These are phyloP conservation scores for Carposina sasakii DNA, from an alignment of 1,140 invertebrate species.

Conservation along the genomic window DNA sequence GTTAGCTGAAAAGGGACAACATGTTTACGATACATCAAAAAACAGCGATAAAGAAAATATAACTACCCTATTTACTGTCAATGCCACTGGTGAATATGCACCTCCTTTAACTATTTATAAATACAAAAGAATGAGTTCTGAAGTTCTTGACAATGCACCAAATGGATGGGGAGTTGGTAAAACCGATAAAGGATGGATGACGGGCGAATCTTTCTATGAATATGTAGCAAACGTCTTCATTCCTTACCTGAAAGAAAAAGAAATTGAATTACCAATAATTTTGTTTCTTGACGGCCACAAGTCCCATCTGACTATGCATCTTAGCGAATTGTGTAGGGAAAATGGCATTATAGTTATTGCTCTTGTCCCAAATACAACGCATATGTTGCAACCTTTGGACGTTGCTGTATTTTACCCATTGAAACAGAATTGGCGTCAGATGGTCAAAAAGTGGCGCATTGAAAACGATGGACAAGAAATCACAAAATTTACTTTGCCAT, in stretches of 20 bases:
- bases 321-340: conserved; percentile 43
- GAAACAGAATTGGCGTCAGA: background rate
- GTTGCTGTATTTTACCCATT: conserved; percentile 43
- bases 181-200: conserved; percentile 33
- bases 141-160: conserved; percentile 9
- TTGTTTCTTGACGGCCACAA: conserved; percentile 54
- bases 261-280: conserved; percentile 39
- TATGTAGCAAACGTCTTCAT: conserved; percentile 35
- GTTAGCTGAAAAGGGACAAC: conserved; percentile 37
- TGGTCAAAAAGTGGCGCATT: background rate
- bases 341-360: conserved; percentile 47
- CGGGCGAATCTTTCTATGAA: conserved; percentile 28
- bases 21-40: conserved; percentile 26
- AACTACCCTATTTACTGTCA: conserved; percentile 37
- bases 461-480: conserved; percentile 20
- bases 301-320: conserved; percentile 41
- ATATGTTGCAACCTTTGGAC: conserved; percentile 51
- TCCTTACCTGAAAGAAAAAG: conserved; percentile 25
- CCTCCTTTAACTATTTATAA: conserved; percentile 35
- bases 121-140: conserved; percentile 31
- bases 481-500: conserved; percentile 30
- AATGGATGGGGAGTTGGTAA: background rate
- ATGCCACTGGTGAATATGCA: conserved; percentile 33
- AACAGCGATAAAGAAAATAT: conserved; percentile 45
- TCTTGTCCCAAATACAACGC: conserved; percentile 49